Evolutionary conservation across 2,797 vertebrate species (phyloP), one percentile per base, ranked within the genome.

Genomic region (Vipera ursinii): DNA sequence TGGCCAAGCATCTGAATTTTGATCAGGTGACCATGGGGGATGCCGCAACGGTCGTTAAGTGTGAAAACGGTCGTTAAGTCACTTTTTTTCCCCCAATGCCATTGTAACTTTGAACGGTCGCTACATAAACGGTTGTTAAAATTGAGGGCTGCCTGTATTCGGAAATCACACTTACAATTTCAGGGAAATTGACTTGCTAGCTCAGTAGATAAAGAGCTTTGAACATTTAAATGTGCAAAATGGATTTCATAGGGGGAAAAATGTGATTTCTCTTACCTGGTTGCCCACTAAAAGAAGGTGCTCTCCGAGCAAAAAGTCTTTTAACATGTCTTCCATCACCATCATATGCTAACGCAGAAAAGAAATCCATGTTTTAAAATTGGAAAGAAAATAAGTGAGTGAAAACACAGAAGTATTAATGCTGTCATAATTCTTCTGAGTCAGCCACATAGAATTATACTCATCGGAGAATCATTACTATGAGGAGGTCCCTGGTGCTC

Each of bases 301-400:
- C 90, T 99, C 99, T 95, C 99, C 99, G 73, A 99, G 97, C 26
- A 99, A 97, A 91, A 99, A 99, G 96, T 99, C 99, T 95, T 99
- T 99, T 86, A 99, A 95, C 99, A 99, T 99, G 97, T 99, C 99
- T 96, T 99, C 99, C 99, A 99, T 99, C 94, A 99, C 98, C 97
- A 98, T 97, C 98, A 99, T 97, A 96, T 99, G 99, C 99, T 99
- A 95, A 95, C 22, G 96, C 86, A 95, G 94, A 95, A 32, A 96
- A 94, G 89, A 90, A 0, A 95, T 94, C 5, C 65, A 32, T 63
- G 92, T 95, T 94, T 69, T 90, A 38, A 10, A 48, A 65, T 65
- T 51, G 59, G 55, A 65, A 90, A 56, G 59, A 56, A 92, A 89
- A 69, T 14, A 87, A 38, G 17, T 22, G 24, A 32, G 44, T 32